phyloP scores from a whole-genome alignment of 2,888 invertebrate species.

The Elmis aenea region DNA sequence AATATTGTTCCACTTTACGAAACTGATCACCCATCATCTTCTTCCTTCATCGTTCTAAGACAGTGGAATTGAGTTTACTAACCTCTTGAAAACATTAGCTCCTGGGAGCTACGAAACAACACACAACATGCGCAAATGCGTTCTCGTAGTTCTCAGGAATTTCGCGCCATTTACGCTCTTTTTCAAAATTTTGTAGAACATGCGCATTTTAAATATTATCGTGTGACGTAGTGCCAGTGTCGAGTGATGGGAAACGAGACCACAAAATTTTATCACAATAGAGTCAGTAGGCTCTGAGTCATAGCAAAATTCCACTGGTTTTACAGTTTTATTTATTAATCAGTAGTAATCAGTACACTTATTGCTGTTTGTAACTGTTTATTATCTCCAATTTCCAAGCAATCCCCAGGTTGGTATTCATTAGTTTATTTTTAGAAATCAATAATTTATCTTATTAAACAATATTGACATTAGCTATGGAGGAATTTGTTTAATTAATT shows the following conservation, averaged over 20 bases:
- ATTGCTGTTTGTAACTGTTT: no score
- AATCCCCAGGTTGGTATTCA: no score
- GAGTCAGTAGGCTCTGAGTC: not conserved
- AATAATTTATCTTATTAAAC: constrained; percentile 4
- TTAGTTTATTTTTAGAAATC: constrained; percentile 9
- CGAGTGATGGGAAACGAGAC: no score
- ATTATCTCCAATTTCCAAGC: no score
- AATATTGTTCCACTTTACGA: constrained; percentile 90
- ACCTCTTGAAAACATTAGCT: constrained; percentile 17
- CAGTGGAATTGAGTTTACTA: constrained; percentile 19
- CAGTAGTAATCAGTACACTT: no score
- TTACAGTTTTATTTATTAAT: no score
- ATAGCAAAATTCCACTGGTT: not conserved
- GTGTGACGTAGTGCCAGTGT: constrained; percentile 2
- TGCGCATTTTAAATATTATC: constrained; percentile 1
- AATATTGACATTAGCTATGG: no score
- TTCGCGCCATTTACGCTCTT: not conserved
- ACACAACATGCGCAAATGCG: constrained; percentile 3
- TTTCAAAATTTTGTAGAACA: no score
- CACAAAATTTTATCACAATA: not conserved
- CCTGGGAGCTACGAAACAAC: constrained; percentile 4
- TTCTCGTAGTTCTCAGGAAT: constrained; percentile 2
- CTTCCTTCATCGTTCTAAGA: constrained; percentile 47
- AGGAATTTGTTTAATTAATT: not conserved
- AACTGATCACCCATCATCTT: constrained; percentile 92